phyloP scores from a whole-genome alignment of 2,888 invertebrate species.

The Drosophila mettleri region DNA sequence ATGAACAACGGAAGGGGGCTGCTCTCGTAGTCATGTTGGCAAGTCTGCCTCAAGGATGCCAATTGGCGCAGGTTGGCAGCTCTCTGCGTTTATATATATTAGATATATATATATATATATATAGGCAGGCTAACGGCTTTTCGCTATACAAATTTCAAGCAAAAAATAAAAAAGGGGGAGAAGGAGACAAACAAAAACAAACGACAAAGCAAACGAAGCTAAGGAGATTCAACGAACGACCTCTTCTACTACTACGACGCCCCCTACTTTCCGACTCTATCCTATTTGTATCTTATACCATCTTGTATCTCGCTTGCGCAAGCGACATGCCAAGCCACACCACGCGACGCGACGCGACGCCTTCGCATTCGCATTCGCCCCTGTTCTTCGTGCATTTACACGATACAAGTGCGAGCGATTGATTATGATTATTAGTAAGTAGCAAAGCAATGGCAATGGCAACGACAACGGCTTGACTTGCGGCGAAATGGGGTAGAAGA shows the following conservation, averaged over 20 bases:
- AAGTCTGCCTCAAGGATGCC: constrained; percentile 65
- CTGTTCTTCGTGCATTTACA: constrained; percentile 60
- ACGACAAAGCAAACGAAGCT: constrained; percentile 65
- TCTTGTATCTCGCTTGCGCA: constrained; percentile 42
- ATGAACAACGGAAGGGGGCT: not conserved
- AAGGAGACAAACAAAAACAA: constrained; percentile 65
- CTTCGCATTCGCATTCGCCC: constrained; percentile 23
- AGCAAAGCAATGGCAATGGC: constrained; percentile 49
- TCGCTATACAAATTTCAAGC: constrained; percentile 57
- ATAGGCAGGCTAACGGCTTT: constrained; percentile 66
- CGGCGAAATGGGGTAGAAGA: constrained; percentile 47
- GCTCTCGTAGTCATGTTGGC: constrained; percentile 46
- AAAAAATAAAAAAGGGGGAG: constrained; percentile 38
- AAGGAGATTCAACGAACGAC: constrained; percentile 48
- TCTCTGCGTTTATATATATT: constrained; percentile 39
- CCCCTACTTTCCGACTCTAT: constrained; percentile 8
- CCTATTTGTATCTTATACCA: constrained; percentile 32
- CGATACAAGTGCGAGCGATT: constrained; percentile 79
- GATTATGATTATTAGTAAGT: constrained; percentile 79
- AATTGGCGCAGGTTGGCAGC: constrained; percentile 74
- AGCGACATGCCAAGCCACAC: constrained; percentile 16
- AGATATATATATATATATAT: constrained; percentile 30
- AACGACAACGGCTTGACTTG: constrained; percentile 51
- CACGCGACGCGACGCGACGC: constrained; percentile 22
- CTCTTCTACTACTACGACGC: constrained; percentile 33